Evolutionary conservation across 1,140 invertebrate genomes (phyloP).

Genomic region (silkworm (Bombyx mori)): DNA sequence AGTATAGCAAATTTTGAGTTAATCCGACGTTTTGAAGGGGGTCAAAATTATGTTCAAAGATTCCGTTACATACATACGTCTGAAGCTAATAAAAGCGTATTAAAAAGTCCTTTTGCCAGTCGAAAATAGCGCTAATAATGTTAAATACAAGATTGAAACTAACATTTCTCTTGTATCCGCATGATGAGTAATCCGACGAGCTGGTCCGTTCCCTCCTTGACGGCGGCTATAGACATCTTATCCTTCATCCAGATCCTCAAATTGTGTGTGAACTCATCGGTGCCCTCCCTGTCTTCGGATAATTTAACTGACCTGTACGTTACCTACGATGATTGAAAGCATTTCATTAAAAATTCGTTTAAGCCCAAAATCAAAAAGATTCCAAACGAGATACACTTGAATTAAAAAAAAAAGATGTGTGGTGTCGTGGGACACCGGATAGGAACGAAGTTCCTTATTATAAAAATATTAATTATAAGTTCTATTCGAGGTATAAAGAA

Average conservation of each 20-base stretch:
- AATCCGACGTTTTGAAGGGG: too few relatives aligned
- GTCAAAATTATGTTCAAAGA: too few relatives aligned
- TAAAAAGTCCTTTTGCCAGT: not conserved
- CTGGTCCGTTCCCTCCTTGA: constrained; percentile 68
- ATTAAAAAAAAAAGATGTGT: too few relatives aligned
- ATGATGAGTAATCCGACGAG: constrained; percentile 68
- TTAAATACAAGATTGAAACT: constrained; percentile 14
- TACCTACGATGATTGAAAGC: constrained; percentile 36
- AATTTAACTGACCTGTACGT: constrained; percentile 70
- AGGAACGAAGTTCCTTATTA: too few relatives aligned
- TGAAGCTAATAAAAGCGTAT: too few relatives aligned
- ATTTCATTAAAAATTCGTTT: not conserved
- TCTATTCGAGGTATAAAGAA: too few relatives aligned
- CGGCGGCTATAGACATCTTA: constrained; percentile 73
- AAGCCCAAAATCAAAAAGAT: too few relatives aligned
- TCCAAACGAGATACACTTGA: too few relatives aligned
- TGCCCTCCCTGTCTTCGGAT: constrained; percentile 63
- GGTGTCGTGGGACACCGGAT: too few relatives aligned
- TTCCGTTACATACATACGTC: too few relatives aligned
- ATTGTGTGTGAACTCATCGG: constrained; percentile 68
- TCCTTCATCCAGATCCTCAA: constrained; percentile 74
- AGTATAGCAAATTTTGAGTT: too few relatives aligned
- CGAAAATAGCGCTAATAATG: not conserved
- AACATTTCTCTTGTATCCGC: constrained; percentile 67
- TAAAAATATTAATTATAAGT: too few relatives aligned